Conservation (phyloP, 1,140 invertebrate genomes). For the Cyrtorhinus lividipennis region DNA sequence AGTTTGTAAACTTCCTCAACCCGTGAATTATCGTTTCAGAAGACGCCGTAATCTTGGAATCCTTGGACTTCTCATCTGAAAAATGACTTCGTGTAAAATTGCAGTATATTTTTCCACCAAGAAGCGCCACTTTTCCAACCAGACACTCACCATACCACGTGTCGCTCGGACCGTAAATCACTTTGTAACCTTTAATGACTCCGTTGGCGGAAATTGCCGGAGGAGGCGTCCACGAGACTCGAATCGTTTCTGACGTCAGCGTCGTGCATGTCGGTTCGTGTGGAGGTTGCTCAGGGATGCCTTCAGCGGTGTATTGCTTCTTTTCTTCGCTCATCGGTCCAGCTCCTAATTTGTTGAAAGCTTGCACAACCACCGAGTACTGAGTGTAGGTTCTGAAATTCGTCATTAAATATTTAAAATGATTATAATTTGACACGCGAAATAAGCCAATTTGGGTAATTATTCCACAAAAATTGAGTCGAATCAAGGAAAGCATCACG, state of each 20-base stretch:
- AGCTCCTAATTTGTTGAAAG: conserved; percentile 85
- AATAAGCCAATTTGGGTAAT: no score
- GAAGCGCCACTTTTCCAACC: neutral
- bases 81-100: conserved; percentile 17
- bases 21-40: conserved; percentile 85
- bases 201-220: conserved; percentile 80
- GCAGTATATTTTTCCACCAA: neutral
- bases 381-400: conserved; percentile 69
- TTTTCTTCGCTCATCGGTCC: conserved; percentile 79
- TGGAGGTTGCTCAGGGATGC: conserved; percentile 82
- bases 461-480: no score
- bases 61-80: conserved; percentile 76
- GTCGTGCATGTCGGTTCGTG: conserved; percentile 82
- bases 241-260: conserved; percentile 80
- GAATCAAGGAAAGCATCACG: no score
- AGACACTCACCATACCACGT: conserved; percentile 69
- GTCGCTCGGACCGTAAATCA: conserved; percentile 83
- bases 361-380: conserved; percentile 87
- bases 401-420: neutral
- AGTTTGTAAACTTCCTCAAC: conserved; percentile 90
- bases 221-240: conserved; percentile 84
- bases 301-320: conserved; percentile 82
- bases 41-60: conserved; percentile 78
- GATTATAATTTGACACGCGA: no score
- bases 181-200: conserved; percentile 91